Evolutionary conservation across 2,888 invertebrate genomes (phyloP), one percentile per base, ranked within the genome.

Genomic region (Coleophora deauratella): DNA sequence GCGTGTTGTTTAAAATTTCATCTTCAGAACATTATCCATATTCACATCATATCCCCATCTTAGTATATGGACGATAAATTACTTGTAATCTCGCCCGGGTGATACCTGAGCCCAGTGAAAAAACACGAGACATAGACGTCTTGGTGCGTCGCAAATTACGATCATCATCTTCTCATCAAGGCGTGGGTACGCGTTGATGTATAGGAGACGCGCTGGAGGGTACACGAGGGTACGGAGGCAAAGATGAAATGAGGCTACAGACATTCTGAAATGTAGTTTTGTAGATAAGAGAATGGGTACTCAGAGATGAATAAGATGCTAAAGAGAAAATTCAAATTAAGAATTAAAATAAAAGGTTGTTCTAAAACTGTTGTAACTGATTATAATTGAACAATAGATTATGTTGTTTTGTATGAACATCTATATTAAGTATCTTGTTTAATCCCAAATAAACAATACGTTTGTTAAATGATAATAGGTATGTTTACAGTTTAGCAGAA

Each of bases 101-200:
- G 81, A 82, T 85, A 85, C 85, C 84, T 84, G 81, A 75, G 79
- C 74, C 63, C 72, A 69, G 77, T 76, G 77, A 82, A 85, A 85
- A 84, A 85, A 85, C 78, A 73, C 73, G 82, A 79, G 78, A 82
- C 82, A 84, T 82, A 85, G 84, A 81, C 84, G 84, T 85, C 85
- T 84, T 71, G 84, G 80, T 80, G 85, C 81, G 81, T 82, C 85
- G 84, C 81, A 85, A 85, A 85, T 85, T 78, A 84, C 78, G 64
- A 77, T 84, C 81, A 85, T 85, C 85, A 85, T 85, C 82, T 84
- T 84, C 85, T 84, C 85, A 85, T 85, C 85, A 85, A 72, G 72
- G 63, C 76, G 79, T 73, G 81, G 78, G 79, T 77, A 74, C 66
- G 71, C 77, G 75, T 71, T 84, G 82, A 85, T 85, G 78, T 80